Evolutionary conservation across 2,888 invertebrate genomes (phyloP).

Genomic region (Lapara coniferarum): DNA sequence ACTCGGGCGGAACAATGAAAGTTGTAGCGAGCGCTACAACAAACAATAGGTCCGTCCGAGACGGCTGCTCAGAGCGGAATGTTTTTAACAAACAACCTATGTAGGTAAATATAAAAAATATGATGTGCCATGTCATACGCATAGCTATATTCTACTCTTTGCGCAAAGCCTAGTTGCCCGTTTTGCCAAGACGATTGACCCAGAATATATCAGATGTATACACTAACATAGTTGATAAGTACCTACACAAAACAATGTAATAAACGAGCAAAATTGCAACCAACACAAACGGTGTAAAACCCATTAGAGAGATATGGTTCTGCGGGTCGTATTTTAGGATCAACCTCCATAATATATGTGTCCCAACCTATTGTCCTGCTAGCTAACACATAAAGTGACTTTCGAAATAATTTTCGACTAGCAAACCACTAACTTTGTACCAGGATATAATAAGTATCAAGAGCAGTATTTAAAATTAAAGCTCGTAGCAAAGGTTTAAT

Average conservation of each 20-base stretch:
- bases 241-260: neutral
- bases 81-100: too few relatives aligned
- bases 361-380: neutral
- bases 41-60: too few relatives aligned
- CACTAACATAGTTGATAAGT: neutral
- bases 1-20: too few relatives aligned
- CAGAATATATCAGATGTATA: neutral
- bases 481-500: slow-evolving; percentile 68
- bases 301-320: neutral
- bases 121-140: too few relatives aligned
- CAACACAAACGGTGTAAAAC: neutral
- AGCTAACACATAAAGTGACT: neutral
- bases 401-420: neutral
- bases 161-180: too few relatives aligned
- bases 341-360: neutral
- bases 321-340: neutral
- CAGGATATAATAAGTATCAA: slow-evolving; percentile 50
- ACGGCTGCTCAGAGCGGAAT: too few relatives aligned
- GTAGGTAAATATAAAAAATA: too few relatives aligned
- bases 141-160: too few relatives aligned
- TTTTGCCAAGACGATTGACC: too few relatives aligned
- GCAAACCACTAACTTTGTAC: neutral
- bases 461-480: slow-evolving; percentile 59
- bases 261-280: neutral
- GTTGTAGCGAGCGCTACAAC: too few relatives aligned